Evolutionary conservation across 2,113 vertebrate species (phyloP).

Genomic region (Hippopotamus amphibius): DNA sequence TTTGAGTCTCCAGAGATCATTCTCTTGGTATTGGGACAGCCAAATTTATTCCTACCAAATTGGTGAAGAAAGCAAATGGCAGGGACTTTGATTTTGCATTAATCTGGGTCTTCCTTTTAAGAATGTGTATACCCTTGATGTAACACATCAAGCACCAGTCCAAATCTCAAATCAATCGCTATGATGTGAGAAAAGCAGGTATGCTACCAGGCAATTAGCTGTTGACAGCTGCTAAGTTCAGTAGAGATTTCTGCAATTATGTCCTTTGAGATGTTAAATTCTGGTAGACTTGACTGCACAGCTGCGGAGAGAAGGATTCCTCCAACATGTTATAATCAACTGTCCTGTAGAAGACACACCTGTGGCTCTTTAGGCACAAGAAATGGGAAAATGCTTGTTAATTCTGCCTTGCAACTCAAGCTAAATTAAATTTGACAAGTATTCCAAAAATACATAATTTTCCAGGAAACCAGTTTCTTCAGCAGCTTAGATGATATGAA

Average conservation of each 20-base stretch:
- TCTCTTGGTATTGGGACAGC: neutral
- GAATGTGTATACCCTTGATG: constrained; percentile 49
- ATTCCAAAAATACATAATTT: constrained; percentile 70
- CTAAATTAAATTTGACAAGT: constrained; percentile 74
- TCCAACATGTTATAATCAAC: neutral
- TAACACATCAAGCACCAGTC: constrained; percentile 21
- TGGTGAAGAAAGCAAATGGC: constrained; percentile 50
- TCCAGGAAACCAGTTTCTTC: constrained; percentile 73
- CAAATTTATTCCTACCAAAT: constrained; percentile 55
- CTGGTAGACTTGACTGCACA: neutral
- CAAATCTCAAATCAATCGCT: constrained; percentile 34
- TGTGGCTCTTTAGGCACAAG: constrained; percentile 32
- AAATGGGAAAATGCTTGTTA: constrained; percentile 42
- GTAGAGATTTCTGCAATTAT: neutral
- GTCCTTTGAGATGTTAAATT: constrained; percentile 65
- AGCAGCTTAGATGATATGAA: constrained; percentile 53
- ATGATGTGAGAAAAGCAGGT: constrained; percentile 44
- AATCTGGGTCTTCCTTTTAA: constrained; percentile 43
- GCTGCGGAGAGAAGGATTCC: neutral
- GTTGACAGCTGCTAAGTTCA: constrained; percentile 60
- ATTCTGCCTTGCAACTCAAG: constrained; percentile 54
- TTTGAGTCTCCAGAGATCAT: neutral
- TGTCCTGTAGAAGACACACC: neutral
- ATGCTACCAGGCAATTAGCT: constrained; percentile 61
- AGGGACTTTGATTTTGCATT: constrained; percentile 55